Evolutionary conservation across 1,140 invertebrate species (phyloP).

Genomic region (Amyelois transitella): DNA sequence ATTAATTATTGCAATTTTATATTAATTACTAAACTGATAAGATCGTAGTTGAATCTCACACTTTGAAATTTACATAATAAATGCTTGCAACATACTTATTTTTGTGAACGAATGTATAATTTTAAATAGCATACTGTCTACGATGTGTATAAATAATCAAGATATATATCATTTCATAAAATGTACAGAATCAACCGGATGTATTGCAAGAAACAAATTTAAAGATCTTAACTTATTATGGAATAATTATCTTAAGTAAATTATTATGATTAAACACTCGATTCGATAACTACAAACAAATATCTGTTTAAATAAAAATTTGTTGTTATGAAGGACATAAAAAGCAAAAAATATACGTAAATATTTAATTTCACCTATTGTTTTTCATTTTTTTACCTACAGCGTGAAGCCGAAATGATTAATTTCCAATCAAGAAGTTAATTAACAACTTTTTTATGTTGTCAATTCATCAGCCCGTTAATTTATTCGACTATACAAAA

Average conservation of each 20-base stretch:
- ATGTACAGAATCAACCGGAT: background rate
- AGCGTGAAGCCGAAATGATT: too few relatives aligned
- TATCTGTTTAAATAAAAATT: constrained; percentile 60
- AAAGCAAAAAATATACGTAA: constrained; percentile 69
- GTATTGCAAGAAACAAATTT: too few relatives aligned
- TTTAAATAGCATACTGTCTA: constrained; percentile 10
- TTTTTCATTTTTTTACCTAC: constrained; percentile 32
- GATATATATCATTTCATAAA: too few relatives aligned
- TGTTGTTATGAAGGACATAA: constrained; percentile 66
- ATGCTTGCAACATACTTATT: constrained; percentile 40
- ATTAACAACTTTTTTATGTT: too few relatives aligned
- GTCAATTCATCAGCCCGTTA: too few relatives aligned
- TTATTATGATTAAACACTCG: constrained; percentile 35
- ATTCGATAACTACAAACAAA: constrained; percentile 48
- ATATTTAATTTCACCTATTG: constrained; percentile 61
- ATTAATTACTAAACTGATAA: constrained; percentile 32
- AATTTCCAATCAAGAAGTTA: too few relatives aligned
- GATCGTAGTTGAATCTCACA: constrained; percentile 47
- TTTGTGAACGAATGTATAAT: constrained; percentile 21
- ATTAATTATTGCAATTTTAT: constrained; percentile 36
- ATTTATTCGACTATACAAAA: background rate
- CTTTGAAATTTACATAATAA: constrained; percentile 41
- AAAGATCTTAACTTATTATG: too few relatives aligned
- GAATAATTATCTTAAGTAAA: too few relatives aligned
- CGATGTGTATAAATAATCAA: too few relatives aligned